These are phyloP conservation scores for Polypterus senegalus DNA, from an alignment of 2,113 vertebrate genomes.

Conservation along the genomic window DNA sequence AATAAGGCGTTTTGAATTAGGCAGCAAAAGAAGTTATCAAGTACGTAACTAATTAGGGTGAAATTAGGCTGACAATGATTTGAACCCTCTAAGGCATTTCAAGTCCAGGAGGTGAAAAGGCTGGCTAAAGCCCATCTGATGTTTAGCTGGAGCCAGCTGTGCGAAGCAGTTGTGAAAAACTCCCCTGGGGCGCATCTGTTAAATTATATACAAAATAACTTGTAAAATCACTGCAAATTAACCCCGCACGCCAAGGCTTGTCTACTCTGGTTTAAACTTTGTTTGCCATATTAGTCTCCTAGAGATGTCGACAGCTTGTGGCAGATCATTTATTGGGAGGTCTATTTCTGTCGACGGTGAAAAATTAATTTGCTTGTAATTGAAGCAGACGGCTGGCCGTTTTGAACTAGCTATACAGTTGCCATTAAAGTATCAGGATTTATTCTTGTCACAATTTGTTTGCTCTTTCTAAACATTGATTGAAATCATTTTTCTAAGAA, in stretches of 20 bases:
- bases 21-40: too few species aligned
- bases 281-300: neutral
- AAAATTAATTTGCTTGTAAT: neutral
- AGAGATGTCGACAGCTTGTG: neutral
- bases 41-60: too few species aligned
- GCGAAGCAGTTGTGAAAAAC: neutral
- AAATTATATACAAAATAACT: constrained; percentile 38
- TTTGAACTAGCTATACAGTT: neutral
- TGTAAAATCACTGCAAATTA: constrained; percentile 29
- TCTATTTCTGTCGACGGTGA: neutral
- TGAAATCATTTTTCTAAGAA: too few species aligned
- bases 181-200: constrained; percentile 19
- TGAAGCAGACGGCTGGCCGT: neutral
- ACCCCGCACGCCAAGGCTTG: constrained; percentile 20
- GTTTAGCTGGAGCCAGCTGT: neutral
- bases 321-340: too few species aligned
- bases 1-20: too few species aligned
- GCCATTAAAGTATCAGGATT: neutral
- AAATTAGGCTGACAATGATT: too few species aligned
- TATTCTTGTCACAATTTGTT: too few species aligned
- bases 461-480: too few species aligned
- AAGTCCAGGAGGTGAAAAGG: too few species aligned
- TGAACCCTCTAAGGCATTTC: too few species aligned
- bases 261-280: constrained; percentile 2
- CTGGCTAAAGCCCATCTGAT: too few species aligned